Evolutionary conservation across 2,113 vertebrate species (phyloP).

Genomic region (Cariama cristata): DNA sequence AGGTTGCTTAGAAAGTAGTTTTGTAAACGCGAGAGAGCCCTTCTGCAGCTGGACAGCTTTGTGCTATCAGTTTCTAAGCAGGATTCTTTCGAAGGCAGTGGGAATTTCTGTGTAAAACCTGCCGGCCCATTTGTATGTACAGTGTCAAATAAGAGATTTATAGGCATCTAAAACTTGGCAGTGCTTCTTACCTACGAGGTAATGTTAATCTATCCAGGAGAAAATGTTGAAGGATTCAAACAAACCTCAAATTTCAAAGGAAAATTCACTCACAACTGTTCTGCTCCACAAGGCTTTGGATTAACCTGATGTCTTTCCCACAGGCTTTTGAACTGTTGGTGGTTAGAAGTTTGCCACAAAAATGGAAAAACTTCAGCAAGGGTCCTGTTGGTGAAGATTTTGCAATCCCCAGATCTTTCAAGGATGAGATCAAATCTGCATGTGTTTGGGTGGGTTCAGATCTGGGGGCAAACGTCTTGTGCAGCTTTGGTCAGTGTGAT

Average conservation of each 20-base stretch:
- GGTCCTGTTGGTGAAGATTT: background rate
- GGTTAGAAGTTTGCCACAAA: background rate
- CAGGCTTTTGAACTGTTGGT: background rate
- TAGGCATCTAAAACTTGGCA: background rate
- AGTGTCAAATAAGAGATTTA: background rate
- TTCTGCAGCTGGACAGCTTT: constrained; percentile 31
- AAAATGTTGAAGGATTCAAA: background rate
- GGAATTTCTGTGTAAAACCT: constrained; percentile 18
- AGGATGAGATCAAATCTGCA: background rate
- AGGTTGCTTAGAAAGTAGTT: constrained; percentile 42
- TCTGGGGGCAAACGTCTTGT: background rate
- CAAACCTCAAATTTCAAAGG: background rate
- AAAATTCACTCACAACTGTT: background rate
- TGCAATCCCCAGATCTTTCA: background rate
- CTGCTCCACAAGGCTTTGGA: background rate
- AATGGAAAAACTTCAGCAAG: background rate
- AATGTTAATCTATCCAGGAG: background rate
- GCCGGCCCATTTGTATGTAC: background rate
- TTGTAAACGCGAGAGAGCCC: background rate
- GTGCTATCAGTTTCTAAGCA: constrained; percentile 32
- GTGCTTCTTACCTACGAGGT: background rate
- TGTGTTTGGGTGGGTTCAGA: background rate
- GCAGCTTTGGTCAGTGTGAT: background rate
- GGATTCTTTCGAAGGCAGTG: constrained; percentile 15
- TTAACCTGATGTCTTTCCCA: background rate